Base-by-base conservation (phyloP, 92 coral and sea anemone species). In the Zoanthus sansibaricus region DNA sequence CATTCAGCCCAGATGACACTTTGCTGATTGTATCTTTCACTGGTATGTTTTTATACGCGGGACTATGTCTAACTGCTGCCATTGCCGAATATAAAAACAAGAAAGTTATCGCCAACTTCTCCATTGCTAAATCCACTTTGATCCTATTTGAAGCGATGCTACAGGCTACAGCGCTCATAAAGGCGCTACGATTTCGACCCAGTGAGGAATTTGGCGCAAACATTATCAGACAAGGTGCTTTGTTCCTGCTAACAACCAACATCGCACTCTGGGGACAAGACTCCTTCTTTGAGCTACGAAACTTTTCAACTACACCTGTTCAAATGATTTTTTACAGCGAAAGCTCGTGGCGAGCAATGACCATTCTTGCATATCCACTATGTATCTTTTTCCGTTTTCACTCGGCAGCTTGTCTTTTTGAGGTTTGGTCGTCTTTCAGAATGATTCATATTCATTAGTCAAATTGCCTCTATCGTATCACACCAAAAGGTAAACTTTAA, bases 371-470 rank as follows among this genome's bases (percentile, higher is more conserved):
- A 7, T 97, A 97, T 71, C 99, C 99, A 16, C 91, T 97, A 42
- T 94, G 98, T 75, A 93, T 95, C 58, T 95, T 97, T 89, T 97
- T 97, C 86, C 98, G 98, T 37, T 97, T 97, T 84, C 98, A 95
- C 70, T 97, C 98, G 9, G 97, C 99, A 0, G 96, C 96, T 44
- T 97, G 99, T 86, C 84, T 97, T 37, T 97, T 95, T 82, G 98
- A 97, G 82, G 94, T 97, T 80, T 97, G 99, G 99, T 95, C 98
- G 15, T 89, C 89, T 55, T 97, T 97, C 84, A 95, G 95, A 82
- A 92, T 90, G 16, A 83, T 82, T 45, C 89, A 88, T 42, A 83
- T 89, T 51, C 82, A 88, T 59, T 83, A 82, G 76, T 64, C 82
- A 32, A 30, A 48, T 48, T 9, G 46, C 69, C 46, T 70, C 44